phyloP scores from a whole-genome alignment of 1,140 invertebrate species.

The Wasmannia auropunctata region DNA sequence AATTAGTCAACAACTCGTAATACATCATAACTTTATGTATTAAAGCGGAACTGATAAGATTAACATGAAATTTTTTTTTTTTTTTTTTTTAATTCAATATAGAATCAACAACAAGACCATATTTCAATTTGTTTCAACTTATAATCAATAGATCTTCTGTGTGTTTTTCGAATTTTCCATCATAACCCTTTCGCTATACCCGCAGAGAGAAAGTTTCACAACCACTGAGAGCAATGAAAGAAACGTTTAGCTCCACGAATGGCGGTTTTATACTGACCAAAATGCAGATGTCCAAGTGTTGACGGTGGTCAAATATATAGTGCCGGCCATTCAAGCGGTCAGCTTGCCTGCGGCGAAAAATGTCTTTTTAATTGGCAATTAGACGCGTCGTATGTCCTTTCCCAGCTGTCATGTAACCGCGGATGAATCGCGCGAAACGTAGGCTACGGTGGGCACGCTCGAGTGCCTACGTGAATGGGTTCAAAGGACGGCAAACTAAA shows the following conservation, averaged over 20 bases:
- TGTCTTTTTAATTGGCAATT: constrained; percentile 85
- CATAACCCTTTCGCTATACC: not conserved
- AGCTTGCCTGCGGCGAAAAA: constrained; percentile 74
- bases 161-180: constrained; percentile 5
- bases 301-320: constrained; percentile 53
- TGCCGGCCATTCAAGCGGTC: constrained; percentile 43
- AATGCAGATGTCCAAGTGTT: constrained; percentile 67
- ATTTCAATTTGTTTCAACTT: constrained; percentile 1
- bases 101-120: not conserved
- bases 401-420: constrained; percentile 77
- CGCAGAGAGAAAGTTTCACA: not conserved
- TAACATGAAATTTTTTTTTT: not conserved
- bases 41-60: not conserved
- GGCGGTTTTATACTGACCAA: constrained; percentile 5
- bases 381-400: constrained; percentile 76
- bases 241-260: constrained; percentile 28
- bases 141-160: not conserved
- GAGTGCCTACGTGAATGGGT: constrained; percentile 38
- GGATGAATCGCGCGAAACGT: constrained; percentile 46
- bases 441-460: constrained; percentile 41
- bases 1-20: not conserved
- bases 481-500: constrained; percentile 69
- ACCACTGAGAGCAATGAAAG: constrained; percentile 4
- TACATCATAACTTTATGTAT: not conserved
- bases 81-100: not conserved